A percentile compares a stretch with the other conserved stretches of the same genome.
Evolutionary conservation across 2,888 invertebrate species (phyloP).

Genomic region (Cenopis cana): DNA sequence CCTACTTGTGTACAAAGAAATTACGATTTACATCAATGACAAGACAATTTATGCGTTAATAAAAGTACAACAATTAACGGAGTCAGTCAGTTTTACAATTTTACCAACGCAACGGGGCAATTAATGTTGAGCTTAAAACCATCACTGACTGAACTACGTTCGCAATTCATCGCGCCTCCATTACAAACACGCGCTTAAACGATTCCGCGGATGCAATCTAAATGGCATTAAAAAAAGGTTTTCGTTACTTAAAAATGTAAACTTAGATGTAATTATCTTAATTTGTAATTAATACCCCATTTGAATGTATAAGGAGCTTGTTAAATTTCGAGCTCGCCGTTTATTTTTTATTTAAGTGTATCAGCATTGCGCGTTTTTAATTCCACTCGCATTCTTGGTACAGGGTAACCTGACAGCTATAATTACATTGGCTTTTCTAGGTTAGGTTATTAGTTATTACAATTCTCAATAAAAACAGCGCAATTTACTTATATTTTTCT

Average conservation of each 20-base stretch:
- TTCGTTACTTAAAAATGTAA: slow-evolving; percentile 40
- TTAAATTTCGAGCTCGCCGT: slow-evolving; percentile 17
- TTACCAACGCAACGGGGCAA: neutral
- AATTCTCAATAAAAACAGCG: neutral
- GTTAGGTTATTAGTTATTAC: slow-evolving; percentile 1
- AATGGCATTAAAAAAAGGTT: slow-evolving; percentile 41
- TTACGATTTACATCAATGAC: neutral
- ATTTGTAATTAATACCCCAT: slow-evolving; percentile 45
- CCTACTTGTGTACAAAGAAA: neutral
- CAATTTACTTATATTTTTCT: slow-evolving; percentile 11
- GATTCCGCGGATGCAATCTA: slow-evolving; percentile 50
- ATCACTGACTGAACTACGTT: neutral
- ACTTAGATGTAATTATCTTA: slow-evolving; percentile 43
- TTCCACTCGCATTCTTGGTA: slow-evolving; percentile 6
- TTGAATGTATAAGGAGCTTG: slow-evolving; percentile 41
- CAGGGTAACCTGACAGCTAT: slow-evolving; percentile 12
- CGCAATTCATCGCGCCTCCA: slow-evolving; percentile 52
- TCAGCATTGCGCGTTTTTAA: slow-evolving; percentile 18
- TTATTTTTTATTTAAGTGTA: slow-evolving; percentile 18
- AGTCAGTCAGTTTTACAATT: neutral
- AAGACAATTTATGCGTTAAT: neutral
- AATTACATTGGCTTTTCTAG: slow-evolving; percentile 12
- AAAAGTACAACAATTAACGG: neutral
- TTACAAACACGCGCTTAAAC: slow-evolving; percentile 56
- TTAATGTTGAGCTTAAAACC: neutral